These are phyloP conservation scores for Pseudochirops cupreus DNA, from an alignment of 2,797 vertebrate genomes.

Conservation along the genomic window DNA sequence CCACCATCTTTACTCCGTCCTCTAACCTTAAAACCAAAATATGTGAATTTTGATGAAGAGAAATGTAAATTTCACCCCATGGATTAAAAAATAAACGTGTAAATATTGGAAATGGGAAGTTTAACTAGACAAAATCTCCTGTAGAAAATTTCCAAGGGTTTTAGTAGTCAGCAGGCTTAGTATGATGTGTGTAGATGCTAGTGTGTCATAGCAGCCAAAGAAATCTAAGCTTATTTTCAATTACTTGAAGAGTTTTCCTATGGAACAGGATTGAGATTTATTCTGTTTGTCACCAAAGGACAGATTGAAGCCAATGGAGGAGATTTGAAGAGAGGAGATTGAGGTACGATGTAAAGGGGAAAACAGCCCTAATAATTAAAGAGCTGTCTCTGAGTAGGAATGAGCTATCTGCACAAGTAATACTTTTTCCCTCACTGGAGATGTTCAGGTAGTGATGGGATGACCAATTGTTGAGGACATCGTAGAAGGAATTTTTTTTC, in stretches of 20 bases:
- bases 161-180: not conserved
- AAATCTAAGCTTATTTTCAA: not conserved
- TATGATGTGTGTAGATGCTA: not conserved
- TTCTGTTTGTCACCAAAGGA: not conserved
- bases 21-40: not conserved
- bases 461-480: not conserved
- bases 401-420: not conserved
- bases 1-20: too few species aligned
- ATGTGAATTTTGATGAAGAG: not conserved
- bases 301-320: not conserved
- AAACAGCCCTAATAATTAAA: not conserved
- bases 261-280: not conserved
- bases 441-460: not conserved
- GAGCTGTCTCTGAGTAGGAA: not conserved
- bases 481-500: not conserved
- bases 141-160: not conserved
- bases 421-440: not conserved
- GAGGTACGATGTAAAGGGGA: not conserved
- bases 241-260: not conserved
- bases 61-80: not conserved
- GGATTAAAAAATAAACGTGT: not conserved
- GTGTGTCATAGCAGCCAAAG: not conserved
- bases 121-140: not conserved
- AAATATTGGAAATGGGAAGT: not conserved
- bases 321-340: not conserved